A percentile compares a stretch with the other conserved stretches of the same genome.
Conservation (phyloP, 2,797 vertebrate species). For the Columba guinea region DNA sequence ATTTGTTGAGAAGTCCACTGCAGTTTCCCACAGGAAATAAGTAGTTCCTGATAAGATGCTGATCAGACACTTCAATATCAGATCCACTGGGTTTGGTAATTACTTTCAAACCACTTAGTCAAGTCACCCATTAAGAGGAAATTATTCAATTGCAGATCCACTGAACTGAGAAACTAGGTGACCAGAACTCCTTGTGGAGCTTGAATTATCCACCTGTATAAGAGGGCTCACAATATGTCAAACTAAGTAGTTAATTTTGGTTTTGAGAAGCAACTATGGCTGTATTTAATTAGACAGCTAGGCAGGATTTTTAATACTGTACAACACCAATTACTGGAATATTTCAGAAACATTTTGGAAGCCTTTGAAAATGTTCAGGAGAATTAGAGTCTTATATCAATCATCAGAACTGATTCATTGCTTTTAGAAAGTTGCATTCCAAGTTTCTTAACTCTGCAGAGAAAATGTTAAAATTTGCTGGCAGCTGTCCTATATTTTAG, state of each 20-base stretch:
- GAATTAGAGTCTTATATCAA: conserved; percentile 9
- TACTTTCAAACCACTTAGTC: conserved; percentile 35
- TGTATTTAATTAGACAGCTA: conserved; percentile 13
- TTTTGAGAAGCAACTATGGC: background rate
- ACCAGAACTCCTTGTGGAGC: conserved; percentile 24
- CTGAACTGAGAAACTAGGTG: conserved; percentile 45
- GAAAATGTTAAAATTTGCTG: background rate
- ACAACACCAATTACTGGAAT: background rate
- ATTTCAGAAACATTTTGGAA: conserved; percentile 35
- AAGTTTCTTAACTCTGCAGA: background rate
- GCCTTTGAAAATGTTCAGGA: conserved; percentile 18
- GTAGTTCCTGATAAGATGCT: conserved; percentile 6
- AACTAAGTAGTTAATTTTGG: background rate
- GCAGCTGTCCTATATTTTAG: background rate
- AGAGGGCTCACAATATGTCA: background rate
- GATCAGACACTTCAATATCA: conserved; percentile 9
- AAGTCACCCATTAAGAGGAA: conserved; percentile 55
- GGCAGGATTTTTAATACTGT: conserved; percentile 9
- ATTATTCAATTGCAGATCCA: conserved; percentile 16
- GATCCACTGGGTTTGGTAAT: conserved; percentile 42
- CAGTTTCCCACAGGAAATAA: conserved; percentile 20
- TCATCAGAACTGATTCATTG: background rate
- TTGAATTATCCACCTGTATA: conserved; percentile 41
- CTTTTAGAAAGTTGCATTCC: background rate
- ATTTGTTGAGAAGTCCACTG: background rate